Base-by-base conservation (phyloP, 1,140 invertebrate genomes). In the Aphaenogaster rudis region DNA sequence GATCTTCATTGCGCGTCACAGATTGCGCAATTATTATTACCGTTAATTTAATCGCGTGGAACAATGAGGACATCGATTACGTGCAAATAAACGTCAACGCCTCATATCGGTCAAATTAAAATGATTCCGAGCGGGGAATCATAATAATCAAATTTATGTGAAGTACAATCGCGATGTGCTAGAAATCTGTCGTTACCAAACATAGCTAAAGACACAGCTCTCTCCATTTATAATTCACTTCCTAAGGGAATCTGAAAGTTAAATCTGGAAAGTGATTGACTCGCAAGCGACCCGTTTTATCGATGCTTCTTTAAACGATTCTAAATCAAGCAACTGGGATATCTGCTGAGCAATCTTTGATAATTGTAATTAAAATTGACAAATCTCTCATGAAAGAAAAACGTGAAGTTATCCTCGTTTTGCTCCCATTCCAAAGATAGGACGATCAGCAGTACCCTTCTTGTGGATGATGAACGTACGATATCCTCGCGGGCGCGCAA, bases 1-100 rank as follows among this genome's bases (percentile, higher is more conserved):
- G 13, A 48, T 59, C 69, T 61, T 74, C 39, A 48, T 48, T 57
- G 54, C 69, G n/a, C n/a, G 48, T 45, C 54, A 33, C 52, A 74
- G 67, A 82, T 61, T 69, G 80, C 42, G 45, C n/a, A 63, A 84
- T 84, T 76, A 84, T 84, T 84, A 84, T 84, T 84, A 61, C 54
- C 28, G 42, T 76, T 84, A 63, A 84, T 74, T 84, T 76, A 74
- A 76, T 84, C 54, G 45, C 80, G 42, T 42, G 80, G 36, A n/a
- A 74, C 67, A 82, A 82, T 42, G 80, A 17, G 54, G 33, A n/a
- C 80, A 50, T 63, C 63, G 80, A 74, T 84, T 74, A 39, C 45
- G 59, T 76, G 69, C n/a, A 84, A 84, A 84, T 84, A 84, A 84
- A 84, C 72, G 67, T 74, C 80, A 84, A 61, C 69, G 69, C 28